These are phyloP conservation scores for Otolemur crassicaudatus DNA, from an alignment of 2,797 vertebrate species.

Conservation along the genomic window DNA sequence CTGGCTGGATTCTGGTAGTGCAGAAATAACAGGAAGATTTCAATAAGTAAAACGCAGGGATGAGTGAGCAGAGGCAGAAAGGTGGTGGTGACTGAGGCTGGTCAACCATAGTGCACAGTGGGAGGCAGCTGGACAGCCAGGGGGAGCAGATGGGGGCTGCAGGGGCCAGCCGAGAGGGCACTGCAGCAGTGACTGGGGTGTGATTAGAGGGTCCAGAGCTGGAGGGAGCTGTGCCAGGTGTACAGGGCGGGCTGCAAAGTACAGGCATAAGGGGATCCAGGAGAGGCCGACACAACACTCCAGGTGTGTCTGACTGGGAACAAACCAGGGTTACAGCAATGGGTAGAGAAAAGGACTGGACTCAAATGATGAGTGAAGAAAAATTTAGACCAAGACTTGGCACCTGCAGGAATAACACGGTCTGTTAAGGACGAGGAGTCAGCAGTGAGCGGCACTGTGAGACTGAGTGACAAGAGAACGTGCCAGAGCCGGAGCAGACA, in stretches of 20 bases:
- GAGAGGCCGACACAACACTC: not conserved
- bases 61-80: not conserved
- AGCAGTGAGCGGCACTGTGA: not conserved
- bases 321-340: not conserved
- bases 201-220: not conserved
- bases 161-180: not conserved
- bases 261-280: not conserved
- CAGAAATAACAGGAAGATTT: not conserved
- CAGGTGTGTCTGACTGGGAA: not conserved
- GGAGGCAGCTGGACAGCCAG: not conserved
- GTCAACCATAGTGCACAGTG: not conserved
- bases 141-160: not conserved
- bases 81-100: not conserved
- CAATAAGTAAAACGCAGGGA: not conserved
- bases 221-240: not conserved
- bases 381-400: not conserved
- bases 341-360: not conserved
- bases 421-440: not conserved
- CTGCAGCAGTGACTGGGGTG: not conserved
- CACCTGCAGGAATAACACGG: not conserved
- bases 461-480: not conserved
- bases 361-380: slow-evolving; percentile 2
- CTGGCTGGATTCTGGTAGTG: not conserved
- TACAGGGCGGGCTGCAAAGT: not conserved
- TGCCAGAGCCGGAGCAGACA: not conserved